Evolutionary conservation across 2,797 vertebrate species (phyloP).

Genomic region (Anableps anableps): DNA sequence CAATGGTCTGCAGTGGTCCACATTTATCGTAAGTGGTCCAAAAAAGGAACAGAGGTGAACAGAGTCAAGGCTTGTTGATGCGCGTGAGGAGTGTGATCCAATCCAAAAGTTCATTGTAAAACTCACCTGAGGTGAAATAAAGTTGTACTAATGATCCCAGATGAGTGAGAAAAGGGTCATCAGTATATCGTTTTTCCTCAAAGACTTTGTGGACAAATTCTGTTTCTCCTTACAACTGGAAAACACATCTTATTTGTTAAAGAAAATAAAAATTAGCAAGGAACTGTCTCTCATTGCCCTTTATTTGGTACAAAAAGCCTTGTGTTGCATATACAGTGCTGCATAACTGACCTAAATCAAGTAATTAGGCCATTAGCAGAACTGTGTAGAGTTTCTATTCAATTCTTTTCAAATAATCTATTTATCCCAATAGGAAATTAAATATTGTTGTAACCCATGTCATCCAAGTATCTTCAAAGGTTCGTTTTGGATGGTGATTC

Average conservation of each 20-base stretch:
- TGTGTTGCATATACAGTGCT: neutral
- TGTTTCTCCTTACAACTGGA: no score
- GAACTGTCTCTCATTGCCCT: neutral
- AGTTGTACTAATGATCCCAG: neutral
- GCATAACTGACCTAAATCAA: neutral
- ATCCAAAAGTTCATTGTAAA: neutral
- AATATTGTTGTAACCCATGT: neutral
- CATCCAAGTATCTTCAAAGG: neutral
- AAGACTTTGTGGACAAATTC: neutral
- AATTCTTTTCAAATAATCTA: neutral
- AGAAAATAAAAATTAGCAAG: neutral
- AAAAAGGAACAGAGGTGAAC: no score
- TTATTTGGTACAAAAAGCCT: neutral
- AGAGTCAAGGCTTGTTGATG: no score
- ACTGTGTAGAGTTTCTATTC: no score
- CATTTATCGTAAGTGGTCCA: neutral
- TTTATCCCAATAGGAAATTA: neutral
- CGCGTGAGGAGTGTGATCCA: no score
- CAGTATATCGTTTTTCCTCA: neutral
- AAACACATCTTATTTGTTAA: neutral
- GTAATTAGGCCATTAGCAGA: no score
- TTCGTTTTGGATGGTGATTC: neutral
- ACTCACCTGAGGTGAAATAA: neutral
- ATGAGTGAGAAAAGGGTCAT: neutral
- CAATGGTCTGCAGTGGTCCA: neutral